phyloP scores from a whole-genome alignment of 1,140 invertebrate genomes.

The Araneus ventricosus region DNA sequence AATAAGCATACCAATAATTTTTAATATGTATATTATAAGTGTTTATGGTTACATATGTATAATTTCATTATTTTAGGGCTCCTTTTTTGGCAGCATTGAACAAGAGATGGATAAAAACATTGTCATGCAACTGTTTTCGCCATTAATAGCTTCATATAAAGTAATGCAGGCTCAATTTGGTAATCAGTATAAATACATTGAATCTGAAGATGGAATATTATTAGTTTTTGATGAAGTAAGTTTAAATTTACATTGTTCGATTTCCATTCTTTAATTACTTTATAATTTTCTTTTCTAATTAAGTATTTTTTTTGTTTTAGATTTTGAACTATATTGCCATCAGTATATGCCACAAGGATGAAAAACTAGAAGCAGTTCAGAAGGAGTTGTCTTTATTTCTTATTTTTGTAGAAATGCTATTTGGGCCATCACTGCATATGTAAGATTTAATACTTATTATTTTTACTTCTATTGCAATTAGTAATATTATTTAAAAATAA shows the following conservation, averaged over 20 bases:
- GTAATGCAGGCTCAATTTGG: constrained; percentile 92
- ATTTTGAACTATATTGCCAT: constrained; percentile 78
- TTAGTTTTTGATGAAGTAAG: constrained; percentile 90
- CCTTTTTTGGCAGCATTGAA: not conserved
- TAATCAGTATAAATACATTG: constrained; percentile 90
- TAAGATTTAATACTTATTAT: constrained; percentile 70
- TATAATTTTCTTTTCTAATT: not conserved
- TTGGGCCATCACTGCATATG: constrained; percentile 79
- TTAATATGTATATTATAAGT: too few species aligned
- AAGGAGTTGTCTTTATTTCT: constrained; percentile 78
- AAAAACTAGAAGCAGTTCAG: constrained; percentile 77
- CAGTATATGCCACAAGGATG: constrained; percentile 78
- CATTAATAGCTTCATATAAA: constrained; percentile 90
- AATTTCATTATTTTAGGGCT: constrained; percentile 7
- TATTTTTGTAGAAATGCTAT: constrained; percentile 78
- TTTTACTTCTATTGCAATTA: too few species aligned
- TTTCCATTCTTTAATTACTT: not conserved
- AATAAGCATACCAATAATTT: too few species aligned
- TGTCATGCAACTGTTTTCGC: constrained; percentile 90
- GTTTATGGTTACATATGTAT: not conserved
- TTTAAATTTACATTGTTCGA: not conserved
- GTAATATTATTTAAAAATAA: too few species aligned
- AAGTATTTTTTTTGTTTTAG: constrained; percentile 32
- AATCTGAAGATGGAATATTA: constrained; percentile 89
- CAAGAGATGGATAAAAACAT: constrained; percentile 80